These are phyloP conservation scores for Odontomachus brunneus DNA, from an alignment of 1,140 invertebrate species.

Conservation along the genomic window DNA sequence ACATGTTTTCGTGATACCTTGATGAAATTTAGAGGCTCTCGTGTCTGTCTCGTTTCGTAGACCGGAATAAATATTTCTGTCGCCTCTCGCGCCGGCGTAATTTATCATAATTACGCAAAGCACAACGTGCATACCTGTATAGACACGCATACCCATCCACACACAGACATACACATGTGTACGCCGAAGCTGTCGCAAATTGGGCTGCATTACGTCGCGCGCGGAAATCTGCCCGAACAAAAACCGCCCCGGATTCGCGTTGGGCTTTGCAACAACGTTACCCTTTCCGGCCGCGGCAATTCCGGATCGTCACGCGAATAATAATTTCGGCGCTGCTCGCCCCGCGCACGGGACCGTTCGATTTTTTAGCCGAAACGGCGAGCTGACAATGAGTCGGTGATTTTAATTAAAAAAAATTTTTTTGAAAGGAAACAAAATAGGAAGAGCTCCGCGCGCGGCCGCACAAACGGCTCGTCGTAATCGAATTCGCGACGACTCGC, in stretches of 20 bases:
- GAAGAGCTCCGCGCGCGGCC: not conserved
- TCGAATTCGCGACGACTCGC: constrained; percentile 52
- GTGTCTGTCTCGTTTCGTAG: not conserved
- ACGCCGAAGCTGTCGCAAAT: constrained; percentile 52
- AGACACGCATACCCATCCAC: too few species aligned
- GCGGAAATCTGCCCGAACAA: constrained; percentile 54
- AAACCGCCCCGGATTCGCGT: constrained; percentile 31
- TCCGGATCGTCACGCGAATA: constrained; percentile 59
- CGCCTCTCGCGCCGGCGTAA: constrained; percentile 20
- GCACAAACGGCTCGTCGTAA: constrained; percentile 39
- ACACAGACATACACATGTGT: not conserved
- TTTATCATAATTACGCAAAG: constrained; percentile 60
- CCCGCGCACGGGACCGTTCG: constrained; percentile 26
- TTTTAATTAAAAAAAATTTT: constrained; percentile 52
- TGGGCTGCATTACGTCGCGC: constrained; percentile 50
- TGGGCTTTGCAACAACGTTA: constrained; percentile 40
- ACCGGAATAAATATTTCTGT: constrained; percentile 33
- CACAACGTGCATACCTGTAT: constrained; percentile 8
- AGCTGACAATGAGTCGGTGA: constrained; percentile 1
- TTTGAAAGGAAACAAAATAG: not conserved
- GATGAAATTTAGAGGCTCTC: constrained; percentile 43
- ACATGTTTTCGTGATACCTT: constrained; percentile 4
- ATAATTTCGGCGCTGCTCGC: constrained; percentile 41
- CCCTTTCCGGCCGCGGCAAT: constrained; percentile 33
- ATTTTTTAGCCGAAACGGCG: constrained; percentile 30